A percentile compares a stretch with the other conserved stretches of the same genome.
Conservation (phyloP, 2,888 invertebrate genomes). For the Patella ulyssiponensis region DNA sequence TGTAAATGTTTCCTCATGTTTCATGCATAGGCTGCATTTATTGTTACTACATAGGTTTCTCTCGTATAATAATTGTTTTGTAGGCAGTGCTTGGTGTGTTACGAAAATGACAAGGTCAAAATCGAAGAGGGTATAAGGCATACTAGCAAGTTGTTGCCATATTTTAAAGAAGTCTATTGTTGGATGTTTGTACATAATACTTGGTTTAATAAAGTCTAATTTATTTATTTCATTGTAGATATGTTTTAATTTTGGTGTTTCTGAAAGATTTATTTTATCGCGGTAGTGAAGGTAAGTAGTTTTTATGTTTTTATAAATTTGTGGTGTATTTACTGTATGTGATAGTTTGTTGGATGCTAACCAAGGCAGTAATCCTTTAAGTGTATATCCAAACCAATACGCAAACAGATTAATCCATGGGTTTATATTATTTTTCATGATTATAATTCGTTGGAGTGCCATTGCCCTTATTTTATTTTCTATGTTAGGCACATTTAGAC, state of each 20-base stretch:
- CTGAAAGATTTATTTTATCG: not conserved
- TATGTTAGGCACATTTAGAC: not conserved
- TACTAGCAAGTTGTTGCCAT: too few species aligned
- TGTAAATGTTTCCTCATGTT: not conserved
- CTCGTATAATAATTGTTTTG: not conserved
- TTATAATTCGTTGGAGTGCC: too few species aligned
- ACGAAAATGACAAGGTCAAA: not conserved
- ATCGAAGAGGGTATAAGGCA: not conserved
- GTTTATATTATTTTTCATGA: not conserved
- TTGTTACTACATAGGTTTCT: not conserved
- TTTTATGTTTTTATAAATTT: not conserved
- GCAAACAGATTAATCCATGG: not conserved
- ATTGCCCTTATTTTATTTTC: not conserved
- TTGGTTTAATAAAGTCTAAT: not conserved
- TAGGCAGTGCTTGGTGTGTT: constrained; percentile 5
- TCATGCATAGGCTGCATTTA: not conserved
- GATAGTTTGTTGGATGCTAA: too few species aligned
- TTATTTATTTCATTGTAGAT: not conserved
- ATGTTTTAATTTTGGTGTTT: not conserved
- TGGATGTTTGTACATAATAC: too few species aligned
- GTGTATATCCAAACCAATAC: not conserved
- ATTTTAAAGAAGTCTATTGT: too few species aligned
- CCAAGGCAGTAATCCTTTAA: not conserved
- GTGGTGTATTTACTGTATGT: too few species aligned
- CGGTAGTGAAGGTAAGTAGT: not conserved